Conservation (phyloP, 2,113 vertebrate genomes). For the Gadus macrocephalus region DNA sequence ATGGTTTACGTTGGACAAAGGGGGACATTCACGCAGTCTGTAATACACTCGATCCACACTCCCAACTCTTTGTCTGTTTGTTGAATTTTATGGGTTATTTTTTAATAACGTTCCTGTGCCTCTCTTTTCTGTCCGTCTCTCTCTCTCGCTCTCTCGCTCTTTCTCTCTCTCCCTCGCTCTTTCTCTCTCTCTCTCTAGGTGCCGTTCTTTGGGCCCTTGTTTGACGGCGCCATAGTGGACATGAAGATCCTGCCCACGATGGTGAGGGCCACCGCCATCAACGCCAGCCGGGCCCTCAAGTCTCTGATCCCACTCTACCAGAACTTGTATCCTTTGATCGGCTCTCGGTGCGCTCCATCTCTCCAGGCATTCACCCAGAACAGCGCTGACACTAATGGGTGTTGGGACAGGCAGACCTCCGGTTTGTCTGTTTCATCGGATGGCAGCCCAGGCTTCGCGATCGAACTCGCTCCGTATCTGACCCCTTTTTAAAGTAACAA, state of each 20-base stretch:
- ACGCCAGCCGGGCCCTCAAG: conserved; percentile 95
- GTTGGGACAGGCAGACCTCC: no score
- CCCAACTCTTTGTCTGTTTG: no score
- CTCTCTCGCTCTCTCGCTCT: conserved; percentile 13
- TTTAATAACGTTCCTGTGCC: no score
- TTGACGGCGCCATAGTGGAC: conserved; percentile 97
- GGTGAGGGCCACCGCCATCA: conserved; percentile 96
- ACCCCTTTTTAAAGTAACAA: conserved; percentile 35
- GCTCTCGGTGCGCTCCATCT: conserved; percentile 34
- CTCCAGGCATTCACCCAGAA: conserved; percentile 65
- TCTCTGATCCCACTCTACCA: conserved; percentile 97
- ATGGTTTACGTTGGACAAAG: no score
- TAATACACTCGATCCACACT: no score
- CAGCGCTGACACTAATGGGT: conserved; percentile 55
- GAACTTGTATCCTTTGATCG: conserved; percentile 96
- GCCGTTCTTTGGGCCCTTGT: conserved; percentile 96
- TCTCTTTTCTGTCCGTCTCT: no score
- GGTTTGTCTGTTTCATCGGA: conserved; percentile 28
- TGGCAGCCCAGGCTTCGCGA: conserved; percentile 45
- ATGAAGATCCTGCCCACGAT: conserved; percentile 94
- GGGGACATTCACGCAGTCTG: no score
- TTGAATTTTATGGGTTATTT: no score
- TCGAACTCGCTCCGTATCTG: conserved; percentile 47
- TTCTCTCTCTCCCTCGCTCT: conserved; percentile 19
- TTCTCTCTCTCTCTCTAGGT: conserved; percentile 68